A percentile compares a stretch with the other conserved stretches of the same genome.
Conservation (phyloP, 2,888 invertebrate species). For the Temnothorax ravouxi region DNA sequence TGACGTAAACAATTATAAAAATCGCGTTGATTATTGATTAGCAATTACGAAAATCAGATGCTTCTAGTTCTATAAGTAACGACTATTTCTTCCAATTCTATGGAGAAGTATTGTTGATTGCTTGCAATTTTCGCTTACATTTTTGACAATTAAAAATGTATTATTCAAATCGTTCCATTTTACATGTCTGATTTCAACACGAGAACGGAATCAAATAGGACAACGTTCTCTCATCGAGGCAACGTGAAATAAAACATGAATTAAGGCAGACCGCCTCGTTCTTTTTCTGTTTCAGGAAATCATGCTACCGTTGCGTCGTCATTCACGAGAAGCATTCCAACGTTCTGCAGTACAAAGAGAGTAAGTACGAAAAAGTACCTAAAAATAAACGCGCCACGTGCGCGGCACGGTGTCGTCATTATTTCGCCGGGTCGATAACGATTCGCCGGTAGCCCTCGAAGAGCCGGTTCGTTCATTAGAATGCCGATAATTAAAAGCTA, state of each 20-base stretch:
- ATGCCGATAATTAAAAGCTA: slow-evolving; percentile 83
- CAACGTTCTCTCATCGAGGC: neutral
- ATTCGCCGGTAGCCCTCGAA: slow-evolving; percentile 67
- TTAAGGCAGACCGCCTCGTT: slow-evolving; percentile 21
- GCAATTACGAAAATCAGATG: neutral
- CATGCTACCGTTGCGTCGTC: slow-evolving; percentile 97
- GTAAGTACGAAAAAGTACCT: slow-evolving; percentile 89
- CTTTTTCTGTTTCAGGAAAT: slow-evolving; percentile 90
- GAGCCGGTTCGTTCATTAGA: slow-evolving; percentile 79
- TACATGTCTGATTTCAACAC: neutral
- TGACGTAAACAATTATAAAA: neutral
- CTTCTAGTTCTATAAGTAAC: neutral
- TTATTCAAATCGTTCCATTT: neutral
- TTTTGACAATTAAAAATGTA: neutral
- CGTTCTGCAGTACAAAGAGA: slow-evolving; percentile 98
- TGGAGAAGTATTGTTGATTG: too few relatives aligned
- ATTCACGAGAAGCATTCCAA: slow-evolving; percentile 98
- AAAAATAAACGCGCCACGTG: slow-evolving; percentile 41
- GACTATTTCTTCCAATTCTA: neutral
- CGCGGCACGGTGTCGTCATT: slow-evolving; percentile 50
- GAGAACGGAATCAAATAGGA: neutral
- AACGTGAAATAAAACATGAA: neutral
- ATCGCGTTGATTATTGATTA: neutral
- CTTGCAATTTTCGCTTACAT: neutral
- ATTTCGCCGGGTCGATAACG: slow-evolving; percentile 76